Base-by-base conservation (phyloP, 2,888 invertebrate genomes). In the Hirtodrosophila alboralis region DNA sequence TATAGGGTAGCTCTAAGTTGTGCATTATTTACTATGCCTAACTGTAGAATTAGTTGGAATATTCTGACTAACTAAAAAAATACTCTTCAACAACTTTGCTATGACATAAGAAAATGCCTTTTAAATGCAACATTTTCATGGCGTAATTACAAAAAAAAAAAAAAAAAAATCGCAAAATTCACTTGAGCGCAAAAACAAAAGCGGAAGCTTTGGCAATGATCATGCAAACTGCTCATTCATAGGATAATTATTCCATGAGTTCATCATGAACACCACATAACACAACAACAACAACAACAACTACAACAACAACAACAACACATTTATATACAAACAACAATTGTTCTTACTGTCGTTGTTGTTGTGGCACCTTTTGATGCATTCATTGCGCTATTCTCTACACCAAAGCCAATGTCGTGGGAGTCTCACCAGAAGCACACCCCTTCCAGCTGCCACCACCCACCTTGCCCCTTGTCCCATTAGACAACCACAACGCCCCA, bases 161-260 rank as follows among this genome's bases (percentile, higher is more conserved):
- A 18, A 18, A 18, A 58, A 49, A 18, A 62, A 28, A 27, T 13
- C 52, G 59, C 48, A 13, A 75, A 74, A 74, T 69, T 73, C 64
- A 75, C 53, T 67, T 75, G 59, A 77, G 58, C 67, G 61, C 64
- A 74, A 74, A 83, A 85, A 81, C 84, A 76, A 87, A 84, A 87
- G 85, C 84, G 84, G 87, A 86, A 86, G 87, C 86, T 84, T 70
- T 75, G 84, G 80, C 78, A 81, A 79, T 80, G 84, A 80, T 75
- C 87, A 85, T 87, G 86, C 84, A 87, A 87, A 83, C 80, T 78
- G 85, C 83, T 86, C 80, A 84, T 79, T 86, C 87, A 85, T 81
- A 81, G 85, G 73, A 86, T 87, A 87, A 87, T 87, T 86, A 85
- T 85, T 87, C 85, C 85, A 87, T 87, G 85, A 84, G 86, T 77